Conservation (phyloP, 1,140 invertebrate genomes). For the Stegodyphus mimosarum region DNA sequence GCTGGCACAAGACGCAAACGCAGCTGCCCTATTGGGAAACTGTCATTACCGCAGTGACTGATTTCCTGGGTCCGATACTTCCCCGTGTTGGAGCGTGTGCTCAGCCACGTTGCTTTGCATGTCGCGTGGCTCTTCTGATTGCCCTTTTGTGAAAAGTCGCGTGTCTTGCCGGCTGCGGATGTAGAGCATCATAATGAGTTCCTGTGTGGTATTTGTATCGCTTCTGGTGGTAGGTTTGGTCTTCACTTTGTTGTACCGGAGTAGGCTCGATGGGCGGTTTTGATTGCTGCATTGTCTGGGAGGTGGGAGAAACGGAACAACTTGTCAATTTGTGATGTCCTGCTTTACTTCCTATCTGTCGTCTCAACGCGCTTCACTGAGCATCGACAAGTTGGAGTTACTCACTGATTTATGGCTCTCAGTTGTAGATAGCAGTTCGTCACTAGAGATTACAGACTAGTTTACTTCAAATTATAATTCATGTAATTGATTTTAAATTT, state of each 20-base stretch:
- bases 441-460: too few species aligned
- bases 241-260: neutral
- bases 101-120: neutral
- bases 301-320: slow-evolving; percentile 37
- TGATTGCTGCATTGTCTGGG: slow-evolving; percentile 34
- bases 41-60: slow-evolving; percentile 35
- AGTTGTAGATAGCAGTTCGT: too few species aligned
- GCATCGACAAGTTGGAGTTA: too few species aligned
- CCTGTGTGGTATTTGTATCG: slow-evolving; percentile 31
- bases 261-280: slow-evolving; percentile 41
- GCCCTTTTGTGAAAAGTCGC: slow-evolving; percentile 34
- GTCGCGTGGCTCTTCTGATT: slow-evolving; percentile 27
- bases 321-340: slow-evolving; percentile 29
- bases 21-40: slow-evolving; percentile 10
- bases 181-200: slow-evolving; percentile 43
- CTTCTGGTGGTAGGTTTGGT: neutral
- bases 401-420: too few species aligned
- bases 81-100: neutral
- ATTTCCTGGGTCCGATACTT: neutral
- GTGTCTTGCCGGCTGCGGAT: slow-evolving; percentile 17
- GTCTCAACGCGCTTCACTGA: too few species aligned
- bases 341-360: too few species aligned
- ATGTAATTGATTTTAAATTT: too few species aligned
- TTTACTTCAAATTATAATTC: too few species aligned
- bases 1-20: neutral